Evolutionary conservation across 2,888 invertebrate species (phyloP).

Genomic region (Oligia strigilis): DNA sequence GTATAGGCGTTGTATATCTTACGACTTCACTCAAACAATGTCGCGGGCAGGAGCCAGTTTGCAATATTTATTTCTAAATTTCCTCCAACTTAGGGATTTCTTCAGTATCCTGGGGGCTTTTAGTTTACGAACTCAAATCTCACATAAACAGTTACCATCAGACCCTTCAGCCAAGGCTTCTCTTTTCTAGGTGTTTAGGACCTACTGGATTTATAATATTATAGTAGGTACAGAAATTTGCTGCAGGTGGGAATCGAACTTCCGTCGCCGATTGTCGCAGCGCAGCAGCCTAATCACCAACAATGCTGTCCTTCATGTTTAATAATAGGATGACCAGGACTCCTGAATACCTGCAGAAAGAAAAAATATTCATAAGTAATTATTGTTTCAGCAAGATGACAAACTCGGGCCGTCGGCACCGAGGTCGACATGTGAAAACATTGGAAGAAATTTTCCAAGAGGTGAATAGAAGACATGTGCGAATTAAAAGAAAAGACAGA

Average conservation of each 20-base stretch:
- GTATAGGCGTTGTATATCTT: too few species aligned
- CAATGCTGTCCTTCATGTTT: neutral
- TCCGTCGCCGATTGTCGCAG: neutral
- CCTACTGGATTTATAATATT: neutral
- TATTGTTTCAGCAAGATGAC: constrained; percentile 64
- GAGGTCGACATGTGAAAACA: constrained; percentile 57
- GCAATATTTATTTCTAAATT: neutral
- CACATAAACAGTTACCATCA: neutral
- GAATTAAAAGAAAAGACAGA: constrained; percentile 74
- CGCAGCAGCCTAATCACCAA: neutral
- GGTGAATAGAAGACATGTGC: constrained; percentile 73
- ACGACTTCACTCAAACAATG: too few species aligned
- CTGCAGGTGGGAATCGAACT: neutral
- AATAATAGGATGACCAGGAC: neutral
- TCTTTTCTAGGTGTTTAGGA: neutral
- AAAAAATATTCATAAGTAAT: constrained; percentile 1
- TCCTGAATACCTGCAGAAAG: neutral
- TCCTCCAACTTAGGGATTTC: neutral
- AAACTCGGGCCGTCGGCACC: constrained; percentile 8
- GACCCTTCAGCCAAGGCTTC: neutral
- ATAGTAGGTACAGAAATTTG: neutral
- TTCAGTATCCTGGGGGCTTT: neutral
- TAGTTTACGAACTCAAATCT: neutral
- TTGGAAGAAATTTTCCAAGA: constrained; percentile 75
- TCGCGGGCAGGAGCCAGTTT: neutral